Evolutionary conservation across 2,888 invertebrate species (phyloP).

Genomic region (Limnephilus lunatus): DNA sequence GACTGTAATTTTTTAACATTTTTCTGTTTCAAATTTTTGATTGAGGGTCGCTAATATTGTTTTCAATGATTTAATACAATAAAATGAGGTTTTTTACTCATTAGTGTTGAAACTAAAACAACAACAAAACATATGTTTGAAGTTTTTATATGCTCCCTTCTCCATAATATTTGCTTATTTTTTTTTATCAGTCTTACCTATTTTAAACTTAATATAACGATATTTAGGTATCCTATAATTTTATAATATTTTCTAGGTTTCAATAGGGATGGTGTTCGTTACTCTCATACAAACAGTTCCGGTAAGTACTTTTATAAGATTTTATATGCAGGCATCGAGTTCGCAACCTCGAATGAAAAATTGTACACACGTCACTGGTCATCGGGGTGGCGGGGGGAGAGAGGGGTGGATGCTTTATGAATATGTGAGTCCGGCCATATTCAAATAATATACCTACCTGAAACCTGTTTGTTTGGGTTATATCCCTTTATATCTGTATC

Average conservation of each 20-base stretch:
- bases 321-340: neutral
- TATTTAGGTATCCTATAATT: neutral
- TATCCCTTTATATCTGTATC: constrained; percentile 60
- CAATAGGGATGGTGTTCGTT: neutral
- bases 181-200: neutral
- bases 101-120: no score
- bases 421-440: constrained; percentile 71
- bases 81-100: no score
- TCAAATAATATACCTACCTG: constrained; percentile 67
- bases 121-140: no score
- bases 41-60: no score
- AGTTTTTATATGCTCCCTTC: no score
- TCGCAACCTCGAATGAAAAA: constrained; percentile 65
- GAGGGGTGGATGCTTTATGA: constrained; percentile 75
- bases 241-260: neutral
- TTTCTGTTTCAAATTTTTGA: no score
- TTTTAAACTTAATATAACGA: neutral
- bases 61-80: no score
- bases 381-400: constrained; percentile 68
- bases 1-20: no score
- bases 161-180: no score
- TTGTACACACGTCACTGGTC: constrained; percentile 67
- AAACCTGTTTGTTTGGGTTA: constrained; percentile 61
- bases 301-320: neutral
- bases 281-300: neutral